Evolutionary conservation across 2,113 vertebrate genomes (phyloP).

Genomic region (Cyphomyrus plagiostoma): DNA sequence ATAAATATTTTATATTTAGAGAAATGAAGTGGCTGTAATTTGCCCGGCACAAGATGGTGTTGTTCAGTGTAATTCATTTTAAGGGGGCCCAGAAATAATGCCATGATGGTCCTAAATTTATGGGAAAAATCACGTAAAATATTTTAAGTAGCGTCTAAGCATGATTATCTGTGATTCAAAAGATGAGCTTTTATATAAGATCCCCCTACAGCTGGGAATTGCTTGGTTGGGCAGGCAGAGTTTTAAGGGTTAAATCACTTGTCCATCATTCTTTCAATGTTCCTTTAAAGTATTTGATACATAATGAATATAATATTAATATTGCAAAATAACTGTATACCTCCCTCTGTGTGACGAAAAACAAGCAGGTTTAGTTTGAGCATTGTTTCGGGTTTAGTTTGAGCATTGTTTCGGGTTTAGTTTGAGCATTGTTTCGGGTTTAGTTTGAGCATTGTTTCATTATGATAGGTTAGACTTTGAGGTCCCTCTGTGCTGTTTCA

Average conservation of each 20-base stretch:
- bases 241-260: neutral
- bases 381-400: neutral
- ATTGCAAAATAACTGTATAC: neutral
- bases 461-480: neutral
- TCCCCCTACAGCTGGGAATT: neutral
- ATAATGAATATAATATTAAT: neutral
- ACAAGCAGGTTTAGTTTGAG: neutral
- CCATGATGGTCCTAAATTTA: neutral
- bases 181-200: neutral
- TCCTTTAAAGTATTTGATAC: neutral
- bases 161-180: neutral
- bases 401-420: neutral
- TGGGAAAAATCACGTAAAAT: neutral
- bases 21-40: neutral
- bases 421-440: neutral
- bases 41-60: neutral
- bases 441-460: neutral
- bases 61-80: neutral
- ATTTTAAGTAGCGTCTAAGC: neutral
- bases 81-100: neutral
- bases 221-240: neutral
- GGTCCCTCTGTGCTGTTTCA: neutral
- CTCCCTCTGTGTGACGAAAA: neutral
- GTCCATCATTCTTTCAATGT: neutral
- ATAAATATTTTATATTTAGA: neutral